Base-by-base conservation (phyloP, 92 coral and sea anemone species). In the Pocillopora meandrina region DNA sequence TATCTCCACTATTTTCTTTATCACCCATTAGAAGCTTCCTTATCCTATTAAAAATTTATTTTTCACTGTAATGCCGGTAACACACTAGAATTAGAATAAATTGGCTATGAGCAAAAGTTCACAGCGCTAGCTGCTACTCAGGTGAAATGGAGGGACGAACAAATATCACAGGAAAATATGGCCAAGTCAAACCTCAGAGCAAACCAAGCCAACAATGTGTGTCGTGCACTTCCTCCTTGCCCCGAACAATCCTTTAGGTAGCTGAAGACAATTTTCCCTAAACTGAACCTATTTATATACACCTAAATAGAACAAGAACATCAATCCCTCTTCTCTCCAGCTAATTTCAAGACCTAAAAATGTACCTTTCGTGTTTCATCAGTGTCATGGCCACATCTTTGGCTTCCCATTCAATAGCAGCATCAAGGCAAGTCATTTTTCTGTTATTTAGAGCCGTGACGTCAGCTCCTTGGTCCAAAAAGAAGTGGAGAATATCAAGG, bases 401-500 rank as follows among this genome's bases (percentile, higher is more conserved):
- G 9, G 85, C 88, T 36, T 86, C 90, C 89, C 86, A 83, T 42
- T 93, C 95, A 9, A 93, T 88, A 16, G 98, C 98, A 14, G 87
- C 82, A 65, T 93, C 98, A 63, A 93, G 77, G 61, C 95, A 91
- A n/a, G 95, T 92, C 92, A 80, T 72, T 36, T 83, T 63, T 17
- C 77, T 72, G 35, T 66, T 65, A 42, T 93, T 93, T 15, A 85
- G 73, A n/a, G 85, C 84, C 2, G 95, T 84, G 56, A 90, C 85
- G 74, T 91, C 89, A 61, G 95, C 97, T 9, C 95, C 91, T 42
- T 68, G 69, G 80, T 92, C 95, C 31, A 93, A 86, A 26, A 93
- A 68, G 58, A 84, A 81, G 84, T 84, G 61, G 15, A 92, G 84
- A 63, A 93, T 75, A n/a, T 82, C 89, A 11, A 61, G 76, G 10